Percentiles rank a stretch among this genome's conserved stretches.
Evolutionary conservation across 2,888 invertebrate genomes (phyloP).

Genomic region (Anaspis maculata): DNA sequence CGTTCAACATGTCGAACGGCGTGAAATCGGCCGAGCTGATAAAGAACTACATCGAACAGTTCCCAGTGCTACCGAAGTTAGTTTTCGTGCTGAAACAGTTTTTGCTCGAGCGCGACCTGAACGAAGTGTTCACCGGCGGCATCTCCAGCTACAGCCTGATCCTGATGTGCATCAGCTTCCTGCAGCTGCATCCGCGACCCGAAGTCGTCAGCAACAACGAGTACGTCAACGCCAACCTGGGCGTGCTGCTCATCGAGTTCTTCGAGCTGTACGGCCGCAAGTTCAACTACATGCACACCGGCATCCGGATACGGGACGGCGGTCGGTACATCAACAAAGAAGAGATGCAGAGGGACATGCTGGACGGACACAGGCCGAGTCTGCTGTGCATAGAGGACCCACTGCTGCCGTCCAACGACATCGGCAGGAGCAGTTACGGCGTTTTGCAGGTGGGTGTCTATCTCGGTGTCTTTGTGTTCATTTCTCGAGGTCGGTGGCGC

Average conservation of each 20-base stretch:
- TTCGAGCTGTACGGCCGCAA: slow-evolving; percentile 94
- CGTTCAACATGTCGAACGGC: slow-evolving; percentile 98
- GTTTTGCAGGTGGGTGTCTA: slow-evolving; percentile 61
- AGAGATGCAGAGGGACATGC: slow-evolving; percentile 87
- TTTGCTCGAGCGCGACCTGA: slow-evolving; percentile 92
- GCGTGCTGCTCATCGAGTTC: slow-evolving; percentile 92
- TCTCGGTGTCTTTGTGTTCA: no score
- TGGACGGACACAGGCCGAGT: slow-evolving; percentile 88
- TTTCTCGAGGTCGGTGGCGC: no score
- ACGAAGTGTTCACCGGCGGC: slow-evolving; percentile 99
- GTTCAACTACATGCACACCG: slow-evolving; percentile 92
- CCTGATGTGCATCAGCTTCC: slow-evolving; percentile 96
- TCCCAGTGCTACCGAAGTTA: slow-evolving; percentile 85
- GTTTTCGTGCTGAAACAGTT: slow-evolving; percentile 98
- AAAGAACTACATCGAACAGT: slow-evolving; percentile 79
- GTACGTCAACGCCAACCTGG: slow-evolving; percentile 61
- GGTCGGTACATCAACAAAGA: slow-evolving; percentile 92
- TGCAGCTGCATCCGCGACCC: slow-evolving; percentile 83
- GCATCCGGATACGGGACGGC: slow-evolving; percentile 87
- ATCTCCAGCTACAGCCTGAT: slow-evolving; percentile 98
- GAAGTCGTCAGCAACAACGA: slow-evolving; percentile 40
- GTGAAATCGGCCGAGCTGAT: slow-evolving; percentile 95
- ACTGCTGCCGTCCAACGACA: slow-evolving; percentile 90
- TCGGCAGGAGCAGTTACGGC: slow-evolving; percentile 94
- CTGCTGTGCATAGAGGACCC: slow-evolving; percentile 97